phyloP scores from a whole-genome alignment of 2,113 vertebrate genomes.

The Cinclus mexicanus region DNA sequence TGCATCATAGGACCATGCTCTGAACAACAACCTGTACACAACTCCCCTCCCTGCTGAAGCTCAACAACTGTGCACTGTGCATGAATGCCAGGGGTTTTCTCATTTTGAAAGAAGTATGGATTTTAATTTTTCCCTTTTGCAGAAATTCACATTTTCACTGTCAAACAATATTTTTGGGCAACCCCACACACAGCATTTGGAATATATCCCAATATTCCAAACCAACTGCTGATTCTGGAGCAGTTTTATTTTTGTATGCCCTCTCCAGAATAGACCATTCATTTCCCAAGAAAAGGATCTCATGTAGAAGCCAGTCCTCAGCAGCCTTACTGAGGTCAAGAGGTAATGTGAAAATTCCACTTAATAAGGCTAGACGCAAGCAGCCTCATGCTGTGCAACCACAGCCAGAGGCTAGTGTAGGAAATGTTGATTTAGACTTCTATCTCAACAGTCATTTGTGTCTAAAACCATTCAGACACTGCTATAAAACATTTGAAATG shows the following conservation, averaged over 20 bases:
- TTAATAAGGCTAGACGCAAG: not conserved
- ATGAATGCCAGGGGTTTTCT: not conserved
- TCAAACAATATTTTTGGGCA: not conserved
- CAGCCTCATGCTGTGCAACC: not conserved
- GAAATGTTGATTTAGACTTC: not conserved
- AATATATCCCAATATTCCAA: not conserved
- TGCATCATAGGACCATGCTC: not conserved
- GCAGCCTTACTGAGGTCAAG: not conserved
- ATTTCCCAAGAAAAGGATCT: not conserved
- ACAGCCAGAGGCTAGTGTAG: not conserved
- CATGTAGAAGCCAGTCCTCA: not conserved
- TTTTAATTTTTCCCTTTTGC: not conserved
- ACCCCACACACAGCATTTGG: not conserved
- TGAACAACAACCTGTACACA: not conserved
- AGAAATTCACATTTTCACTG: not conserved
- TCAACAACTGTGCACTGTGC: not conserved
- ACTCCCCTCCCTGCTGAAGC: not conserved
- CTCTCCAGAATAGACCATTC: not conserved
- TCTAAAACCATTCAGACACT: not conserved
- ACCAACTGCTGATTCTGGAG: not conserved
- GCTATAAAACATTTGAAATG: not conserved
- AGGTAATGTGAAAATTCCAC: not conserved
- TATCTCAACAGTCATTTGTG: not conserved
- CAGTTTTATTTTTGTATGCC: not conserved
- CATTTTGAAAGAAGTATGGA: not conserved